These are phyloP conservation scores for Drosophila tani DNA, from an alignment of 1,140 invertebrate species.

Conservation along the genomic window DNA sequence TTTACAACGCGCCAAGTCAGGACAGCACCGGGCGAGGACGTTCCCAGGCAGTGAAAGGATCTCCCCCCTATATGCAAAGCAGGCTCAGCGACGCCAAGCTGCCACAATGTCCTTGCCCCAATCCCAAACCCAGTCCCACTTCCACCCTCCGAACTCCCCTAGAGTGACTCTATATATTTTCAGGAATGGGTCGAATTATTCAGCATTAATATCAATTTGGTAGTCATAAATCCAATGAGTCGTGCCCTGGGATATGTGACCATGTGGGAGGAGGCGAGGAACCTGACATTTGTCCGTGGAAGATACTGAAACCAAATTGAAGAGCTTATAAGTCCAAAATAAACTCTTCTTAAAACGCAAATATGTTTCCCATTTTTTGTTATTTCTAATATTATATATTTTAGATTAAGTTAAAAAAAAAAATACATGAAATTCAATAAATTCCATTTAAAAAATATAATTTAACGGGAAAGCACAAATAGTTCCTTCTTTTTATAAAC, in stretches of 20 bases:
- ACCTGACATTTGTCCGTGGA: slow-evolving; percentile 41
- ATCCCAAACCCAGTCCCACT: background rate
- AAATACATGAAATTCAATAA: too few relatives aligned
- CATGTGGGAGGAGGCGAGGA: background rate
- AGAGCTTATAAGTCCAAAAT: background rate
- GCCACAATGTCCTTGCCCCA: slow-evolving; percentile 20
- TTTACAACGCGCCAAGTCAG: slow-evolving; percentile 57
- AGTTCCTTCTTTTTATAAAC: background rate
- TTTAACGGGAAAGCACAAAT: too few relatives aligned
- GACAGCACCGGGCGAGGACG: slow-evolving; percentile 23
- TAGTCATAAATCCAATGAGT: slow-evolving; percentile 79
- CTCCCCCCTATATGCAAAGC: slow-evolving; percentile 52
- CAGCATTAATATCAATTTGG: slow-evolving; percentile 81
- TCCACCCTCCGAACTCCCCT: background rate
- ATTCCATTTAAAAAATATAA: too few relatives aligned
- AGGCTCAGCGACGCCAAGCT: slow-evolving; percentile 41
- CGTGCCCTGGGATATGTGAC: slow-evolving; percentile 42
- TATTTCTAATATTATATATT: background rate
- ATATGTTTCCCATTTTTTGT: background rate
- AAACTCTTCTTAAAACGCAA: background rate
- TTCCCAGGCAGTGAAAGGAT: slow-evolving; percentile 13
- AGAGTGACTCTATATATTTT: slow-evolving; percentile 27
- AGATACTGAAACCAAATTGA: background rate
- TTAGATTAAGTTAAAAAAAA: background rate
- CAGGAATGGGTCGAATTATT: slow-evolving; percentile 53